Percentiles rank a stretch among this genome's conserved stretches.
Evolutionary conservation across 2,888 invertebrate species (phyloP).

Genomic region (Campoletis raptor): DNA sequence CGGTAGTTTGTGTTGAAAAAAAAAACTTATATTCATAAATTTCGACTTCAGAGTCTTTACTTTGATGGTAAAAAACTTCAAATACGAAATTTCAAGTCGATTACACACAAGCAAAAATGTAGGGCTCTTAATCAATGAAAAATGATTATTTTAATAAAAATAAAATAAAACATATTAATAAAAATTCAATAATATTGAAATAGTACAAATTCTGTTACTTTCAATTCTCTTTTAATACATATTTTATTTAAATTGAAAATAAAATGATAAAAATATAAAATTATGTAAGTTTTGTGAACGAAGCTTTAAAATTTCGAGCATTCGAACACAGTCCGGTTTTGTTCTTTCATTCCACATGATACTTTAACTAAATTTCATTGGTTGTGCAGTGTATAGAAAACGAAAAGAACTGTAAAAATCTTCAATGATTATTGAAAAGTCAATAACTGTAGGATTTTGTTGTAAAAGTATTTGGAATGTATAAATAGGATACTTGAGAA

Average conservation of each 20-base stretch:
- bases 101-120: no score
- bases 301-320: neutral
- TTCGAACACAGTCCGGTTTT: neutral
- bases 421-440: neutral
- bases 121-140: no score
- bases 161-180: no score
- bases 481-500: slow-evolving; percentile 71
- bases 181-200: no score
- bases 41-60: no score
- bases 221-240: neutral
- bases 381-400: neutral
- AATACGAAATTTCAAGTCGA: no score
- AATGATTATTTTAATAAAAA: no score
- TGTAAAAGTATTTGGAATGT: slow-evolving; percentile 61
- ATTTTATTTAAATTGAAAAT: no score
- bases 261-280: neutral
- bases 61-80: no score
- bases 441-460: slow-evolving; percentile 20
- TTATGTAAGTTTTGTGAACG: neutral
- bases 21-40: no score
- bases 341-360: neutral
- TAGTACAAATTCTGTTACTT: neutral
- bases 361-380: neutral
- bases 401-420: neutral
- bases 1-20: no score